These are phyloP conservation scores for Piaya cayana DNA, from an alignment of 2,113 vertebrate species.

Conservation along the genomic window DNA sequence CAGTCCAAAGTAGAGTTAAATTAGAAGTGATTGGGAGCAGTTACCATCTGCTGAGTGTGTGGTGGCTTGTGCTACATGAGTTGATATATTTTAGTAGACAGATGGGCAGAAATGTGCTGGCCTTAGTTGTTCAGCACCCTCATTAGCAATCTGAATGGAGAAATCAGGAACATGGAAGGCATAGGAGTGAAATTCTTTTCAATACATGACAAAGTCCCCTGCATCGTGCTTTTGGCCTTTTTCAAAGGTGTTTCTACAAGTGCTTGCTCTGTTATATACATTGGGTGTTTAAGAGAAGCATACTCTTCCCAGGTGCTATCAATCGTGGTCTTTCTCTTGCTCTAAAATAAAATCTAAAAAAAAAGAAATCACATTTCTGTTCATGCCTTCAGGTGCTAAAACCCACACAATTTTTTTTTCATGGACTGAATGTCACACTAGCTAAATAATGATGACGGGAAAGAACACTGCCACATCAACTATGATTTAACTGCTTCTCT, in stretches of 20 bases:
- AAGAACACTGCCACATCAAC: background rate
- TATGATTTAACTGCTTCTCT: background rate
- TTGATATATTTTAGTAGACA: slow-evolving; percentile 54
- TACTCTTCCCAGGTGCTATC: background rate
- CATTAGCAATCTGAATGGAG: slow-evolving; percentile 18
- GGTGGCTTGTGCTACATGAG: slow-evolving; percentile 39
- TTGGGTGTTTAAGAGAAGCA: background rate
- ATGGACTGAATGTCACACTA: background rate
- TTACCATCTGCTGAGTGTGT: slow-evolving; percentile 54
- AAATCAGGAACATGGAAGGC: background rate
- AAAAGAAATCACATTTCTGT: background rate
- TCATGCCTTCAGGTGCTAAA: slow-evolving; percentile 45
- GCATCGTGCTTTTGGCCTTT: background rate
- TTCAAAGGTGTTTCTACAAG: background rate
- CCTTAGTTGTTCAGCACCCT: slow-evolving; percentile 40
- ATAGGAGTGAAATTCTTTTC: background rate
- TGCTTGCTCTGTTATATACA: background rate
- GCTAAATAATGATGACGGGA: slow-evolving; percentile 9
- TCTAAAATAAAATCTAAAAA: background rate
- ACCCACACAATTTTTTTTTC: background rate
- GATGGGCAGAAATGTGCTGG: slow-evolving; percentile 48
- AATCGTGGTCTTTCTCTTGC: background rate
- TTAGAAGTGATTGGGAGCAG: slow-evolving; percentile 23
- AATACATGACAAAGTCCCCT: background rate
- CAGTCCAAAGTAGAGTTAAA: slow-evolving; percentile 28